phyloP scores from a whole-genome alignment of 2,113 vertebrate species.

The Gallinago paraguaiae region DNA sequence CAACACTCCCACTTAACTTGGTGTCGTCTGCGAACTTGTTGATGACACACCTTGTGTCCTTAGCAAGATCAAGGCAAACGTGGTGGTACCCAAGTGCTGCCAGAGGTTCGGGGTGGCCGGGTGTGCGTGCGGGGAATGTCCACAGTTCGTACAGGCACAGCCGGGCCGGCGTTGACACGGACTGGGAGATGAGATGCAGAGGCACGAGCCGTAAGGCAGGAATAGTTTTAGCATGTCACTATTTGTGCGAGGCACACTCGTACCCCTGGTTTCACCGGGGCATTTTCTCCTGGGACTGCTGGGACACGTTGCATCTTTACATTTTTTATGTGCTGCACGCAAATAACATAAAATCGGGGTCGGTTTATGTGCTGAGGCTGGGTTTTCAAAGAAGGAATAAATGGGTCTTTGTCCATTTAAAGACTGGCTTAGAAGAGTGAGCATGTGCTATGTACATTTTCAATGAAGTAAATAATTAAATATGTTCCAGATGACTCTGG shows the following conservation, averaged over 20 bases:
- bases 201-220: neutral
- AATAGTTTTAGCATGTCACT: fast-evolving
- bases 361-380: neutral
- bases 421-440: neutral
- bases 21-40: too few relatives aligned
- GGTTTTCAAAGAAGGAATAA: neutral
- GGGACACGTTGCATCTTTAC: neutral
- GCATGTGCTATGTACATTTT: neutral
- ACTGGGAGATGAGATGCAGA: neutral
- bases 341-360: neutral
- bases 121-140: fast-evolving
- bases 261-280: neutral
- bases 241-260: neutral
- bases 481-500: slow-evolving; percentile 13
- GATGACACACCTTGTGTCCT: too few relatives aligned
- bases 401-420: slow-evolving; percentile 18
- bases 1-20: too few relatives aligned
- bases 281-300: neutral
- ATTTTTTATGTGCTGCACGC: neutral
- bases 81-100: neutral
- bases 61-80: neutral
- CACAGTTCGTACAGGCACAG: neutral
- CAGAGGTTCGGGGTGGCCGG: neutral
- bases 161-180: fast-evolving
- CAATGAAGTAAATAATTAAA: slow-evolving; percentile 33